These are phyloP conservation scores for Nansenia antarctica DNA, from an alignment of 2,113 vertebrate species.

Conservation along the genomic window DNA sequence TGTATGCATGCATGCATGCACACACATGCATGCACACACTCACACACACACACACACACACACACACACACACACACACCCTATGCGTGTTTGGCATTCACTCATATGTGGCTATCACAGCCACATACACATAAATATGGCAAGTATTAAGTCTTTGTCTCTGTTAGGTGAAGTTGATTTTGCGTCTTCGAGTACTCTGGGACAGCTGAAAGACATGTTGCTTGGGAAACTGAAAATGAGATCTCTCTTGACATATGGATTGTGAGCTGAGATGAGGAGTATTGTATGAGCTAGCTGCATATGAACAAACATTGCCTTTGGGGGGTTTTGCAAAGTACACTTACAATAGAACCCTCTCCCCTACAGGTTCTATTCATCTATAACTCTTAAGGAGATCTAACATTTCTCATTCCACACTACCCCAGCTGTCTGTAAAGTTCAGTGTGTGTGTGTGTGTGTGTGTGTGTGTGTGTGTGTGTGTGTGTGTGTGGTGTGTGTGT, in stretches of 20 bases:
- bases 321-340: background rate
- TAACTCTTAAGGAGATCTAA: too few relatives aligned
- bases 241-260: background rate
- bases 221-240: background rate
- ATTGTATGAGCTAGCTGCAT: background rate
- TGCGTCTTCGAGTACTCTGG: background rate
- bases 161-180: background rate
- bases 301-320: background rate
- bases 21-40: background rate
- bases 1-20: constrained; percentile 29
- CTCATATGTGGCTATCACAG: too few relatives aligned
- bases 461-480: too few relatives aligned
- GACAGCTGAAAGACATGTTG: background rate
- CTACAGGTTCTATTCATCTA: background rate
- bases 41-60: constrained; percentile 4
- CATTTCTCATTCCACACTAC: too few relatives aligned
- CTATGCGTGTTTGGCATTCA: too few relatives aligned
- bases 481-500: too few relatives aligned
- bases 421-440: too few relatives aligned
- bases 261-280: background rate
- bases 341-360: background rate
- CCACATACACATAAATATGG: too few relatives aligned
- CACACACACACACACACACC: constrained; percentile 6
- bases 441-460: too few relatives aligned
- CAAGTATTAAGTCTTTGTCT: background rate